Percentiles rank a stretch among this genome's conserved stretches.
These are phyloP conservation scores for Myotis lucifugus DNA, from an alignment of 2,113 vertebrate genomes.

Conservation along the genomic window DNA sequence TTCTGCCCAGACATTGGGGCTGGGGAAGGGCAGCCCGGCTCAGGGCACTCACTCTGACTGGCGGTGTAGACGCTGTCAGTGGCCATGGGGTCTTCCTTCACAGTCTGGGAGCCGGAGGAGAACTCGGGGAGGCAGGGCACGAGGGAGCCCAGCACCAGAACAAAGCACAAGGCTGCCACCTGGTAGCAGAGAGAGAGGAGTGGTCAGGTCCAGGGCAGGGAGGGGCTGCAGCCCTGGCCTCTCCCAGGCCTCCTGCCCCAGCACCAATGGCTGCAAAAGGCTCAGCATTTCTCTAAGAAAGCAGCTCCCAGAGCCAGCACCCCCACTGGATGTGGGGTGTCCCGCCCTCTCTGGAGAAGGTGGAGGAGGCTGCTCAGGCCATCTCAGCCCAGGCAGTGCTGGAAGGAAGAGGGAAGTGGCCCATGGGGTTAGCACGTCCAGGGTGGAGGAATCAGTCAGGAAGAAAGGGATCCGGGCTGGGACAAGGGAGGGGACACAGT, in stretches of 20 bases:
- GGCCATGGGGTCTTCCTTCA: slow-evolving; percentile 88
- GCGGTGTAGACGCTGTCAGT: slow-evolving; percentile 92
- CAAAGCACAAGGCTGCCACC: slow-evolving; percentile 96
- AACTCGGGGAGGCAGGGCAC: slow-evolving; percentile 95
- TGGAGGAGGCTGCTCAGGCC: neutral
- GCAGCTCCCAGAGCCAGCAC: neutral
- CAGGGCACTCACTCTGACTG: slow-evolving; percentile 92
- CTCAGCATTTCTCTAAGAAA: neutral
- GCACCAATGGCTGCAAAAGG: neutral
- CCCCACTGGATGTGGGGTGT: neutral
- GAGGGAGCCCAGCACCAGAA: slow-evolving; percentile 96
- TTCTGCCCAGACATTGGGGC: neutral
- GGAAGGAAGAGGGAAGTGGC: neutral
- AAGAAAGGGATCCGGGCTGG: neutral
- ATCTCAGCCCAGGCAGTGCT: neutral
- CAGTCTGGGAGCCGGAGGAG: slow-evolving; percentile 90
- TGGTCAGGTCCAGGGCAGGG: neutral
- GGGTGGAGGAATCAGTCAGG: neutral
- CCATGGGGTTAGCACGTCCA: fast-evolving
- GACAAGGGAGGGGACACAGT: neutral
- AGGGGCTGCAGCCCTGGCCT: neutral
- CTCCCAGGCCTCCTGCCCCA: neutral
- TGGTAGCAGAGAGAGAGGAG: slow-evolving; percentile 76
- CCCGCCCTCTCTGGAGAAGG: neutral
- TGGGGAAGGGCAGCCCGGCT: neutral